Evolutionary conservation across 1,140 invertebrate genomes (phyloP), one percentile per base, ranked within the genome.

Genomic region (Euglossa dilemma): DNA sequence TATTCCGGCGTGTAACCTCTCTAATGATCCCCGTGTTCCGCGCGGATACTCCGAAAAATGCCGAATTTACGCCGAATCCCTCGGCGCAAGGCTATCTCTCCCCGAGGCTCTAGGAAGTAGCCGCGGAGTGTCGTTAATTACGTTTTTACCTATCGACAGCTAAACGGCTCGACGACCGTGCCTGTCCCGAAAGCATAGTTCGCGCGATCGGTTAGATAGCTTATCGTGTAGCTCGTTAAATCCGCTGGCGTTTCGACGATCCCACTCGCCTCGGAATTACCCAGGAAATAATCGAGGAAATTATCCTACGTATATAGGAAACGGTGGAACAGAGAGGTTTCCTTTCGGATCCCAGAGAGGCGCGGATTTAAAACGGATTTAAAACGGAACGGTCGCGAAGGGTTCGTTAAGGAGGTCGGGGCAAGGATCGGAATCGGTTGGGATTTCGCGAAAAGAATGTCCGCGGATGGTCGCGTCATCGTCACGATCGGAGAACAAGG

Each of bases 401-500:
- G n/a, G 36, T 36, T 36, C 36, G 36, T 36, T 36, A 36, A 36
- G 4, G 36, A 36, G 36, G 36, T 61, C 59, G 8, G 25, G 12
- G 12, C 9, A 12, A 11, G 43, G 3, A 63, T 70, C 20, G 73
- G 73, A 82, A 73, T 79, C 47, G 47, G 1, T 2, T 2, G 4
- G 36, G 36, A 36, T 36, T 86, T 80, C 78, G 64, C 57, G 71
- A 70, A 67, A 85, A 73, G 82, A 86, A 87, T 83, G 69, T 52
- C 61, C 43, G 61, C 56, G 67, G 28, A 25, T 23, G 80, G 73
- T 76, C 80, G 78, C 74, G 74, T 87, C 87, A 85, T 85, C 75
- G 83, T 85, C 83, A 79, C 86, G 85, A 87, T 73, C 75, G 66
- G 52, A 56, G 72, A 86, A 85, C 83, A 80, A 75, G 73, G 77